Percentiles rank a stretch among this genome's conserved stretches.
Evolutionary conservation across 2,797 vertebrate genomes (phyloP).

Genomic region (Merluccius polli): DNA sequence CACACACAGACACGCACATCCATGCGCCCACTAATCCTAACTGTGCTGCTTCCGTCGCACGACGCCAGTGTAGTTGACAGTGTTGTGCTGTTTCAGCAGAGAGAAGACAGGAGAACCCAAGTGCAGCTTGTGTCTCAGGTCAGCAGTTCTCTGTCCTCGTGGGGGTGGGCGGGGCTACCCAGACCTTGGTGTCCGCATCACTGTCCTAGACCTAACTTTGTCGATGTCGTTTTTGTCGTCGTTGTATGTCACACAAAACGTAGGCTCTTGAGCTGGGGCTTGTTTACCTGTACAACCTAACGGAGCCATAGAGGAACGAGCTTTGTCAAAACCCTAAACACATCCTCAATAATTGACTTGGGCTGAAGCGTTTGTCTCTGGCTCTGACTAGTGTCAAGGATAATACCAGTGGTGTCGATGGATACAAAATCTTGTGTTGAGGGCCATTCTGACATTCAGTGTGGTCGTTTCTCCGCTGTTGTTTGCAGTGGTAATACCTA

Average conservation of each 20-base stretch:
- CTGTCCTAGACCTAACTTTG: constrained; percentile 66
- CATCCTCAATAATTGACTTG: constrained; percentile 23
- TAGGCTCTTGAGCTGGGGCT: constrained; percentile 55
- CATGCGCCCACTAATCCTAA: constrained; percentile 29
- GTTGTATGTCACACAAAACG: constrained; percentile 67
- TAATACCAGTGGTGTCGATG: constrained; percentile 60
- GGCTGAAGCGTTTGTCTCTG: constrained; percentile 58
- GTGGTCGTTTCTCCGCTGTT: neutral
- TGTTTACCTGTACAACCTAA: constrained; percentile 55
- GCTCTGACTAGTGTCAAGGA: constrained; percentile 58
- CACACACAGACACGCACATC: constrained; percentile 13
- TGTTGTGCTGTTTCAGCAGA: constrained; percentile 83
- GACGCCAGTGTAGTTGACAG: constrained; percentile 76
- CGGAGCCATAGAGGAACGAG: constrained; percentile 58
- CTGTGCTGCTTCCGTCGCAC: constrained; percentile 49
- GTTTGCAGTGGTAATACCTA: neutral
- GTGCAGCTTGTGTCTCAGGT: constrained; percentile 85
- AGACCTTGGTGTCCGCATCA: constrained; percentile 70
- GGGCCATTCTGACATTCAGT: neutral
- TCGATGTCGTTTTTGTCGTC: constrained; percentile 27
- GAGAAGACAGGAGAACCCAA: constrained; percentile 85
- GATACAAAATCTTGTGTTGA: constrained; percentile 37
- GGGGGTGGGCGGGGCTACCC: constrained; percentile 28
- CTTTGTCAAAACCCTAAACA: constrained; percentile 44
- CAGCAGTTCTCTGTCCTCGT: constrained; percentile 67